Evolutionary conservation across 1,140 invertebrate species (phyloP).

Genomic region (Probaryconus sp.): DNA sequence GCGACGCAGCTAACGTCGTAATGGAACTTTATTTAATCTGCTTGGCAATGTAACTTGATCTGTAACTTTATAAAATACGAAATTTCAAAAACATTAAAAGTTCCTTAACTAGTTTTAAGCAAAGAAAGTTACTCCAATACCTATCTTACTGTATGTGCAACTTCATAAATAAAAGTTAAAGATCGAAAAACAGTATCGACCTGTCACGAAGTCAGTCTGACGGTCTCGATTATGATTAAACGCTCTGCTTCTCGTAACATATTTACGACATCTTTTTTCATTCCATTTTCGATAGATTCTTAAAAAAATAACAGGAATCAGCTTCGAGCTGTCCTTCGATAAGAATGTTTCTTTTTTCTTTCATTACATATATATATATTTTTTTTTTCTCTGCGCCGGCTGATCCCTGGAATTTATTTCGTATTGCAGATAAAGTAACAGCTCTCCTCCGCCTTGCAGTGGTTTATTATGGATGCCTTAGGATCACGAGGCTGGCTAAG

Average conservation of each 20-base stretch:
- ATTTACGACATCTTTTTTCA: too few relatives aligned
- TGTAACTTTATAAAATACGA: constrained; percentile 40
- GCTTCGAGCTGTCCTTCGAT: too few relatives aligned
- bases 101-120: constrained; percentile 26
- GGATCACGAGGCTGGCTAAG: constrained; percentile 74
- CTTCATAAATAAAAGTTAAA: constrained; percentile 4
- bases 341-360: constrained; percentile 2
- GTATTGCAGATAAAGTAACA: constrained; percentile 62
- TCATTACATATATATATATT: too few relatives aligned
- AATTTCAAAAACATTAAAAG: constrained; percentile 38
- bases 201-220: background rate
- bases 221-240: too few relatives aligned
- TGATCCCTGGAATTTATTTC: constrained; percentile 62
- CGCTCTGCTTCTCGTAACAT: too few relatives aligned
- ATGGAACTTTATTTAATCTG: constrained; percentile 45
- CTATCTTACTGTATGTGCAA: constrained; percentile 3
- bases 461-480: constrained; percentile 75
- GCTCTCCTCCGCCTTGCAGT: constrained; percentile 58
- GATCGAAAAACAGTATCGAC: constrained; percentile 5
- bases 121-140: constrained; percentile 13
- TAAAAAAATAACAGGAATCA: too few relatives aligned
- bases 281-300: too few relatives aligned
- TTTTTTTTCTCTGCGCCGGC: constrained; percentile 33
- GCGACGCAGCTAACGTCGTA: constrained; percentile 26
- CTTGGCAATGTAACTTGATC: constrained; percentile 42